Evolutionary conservation across 2,888 invertebrate genomes (phyloP), one percentile per base, ranked within the genome.

Genomic region (Gnatocerus cornutus): DNA sequence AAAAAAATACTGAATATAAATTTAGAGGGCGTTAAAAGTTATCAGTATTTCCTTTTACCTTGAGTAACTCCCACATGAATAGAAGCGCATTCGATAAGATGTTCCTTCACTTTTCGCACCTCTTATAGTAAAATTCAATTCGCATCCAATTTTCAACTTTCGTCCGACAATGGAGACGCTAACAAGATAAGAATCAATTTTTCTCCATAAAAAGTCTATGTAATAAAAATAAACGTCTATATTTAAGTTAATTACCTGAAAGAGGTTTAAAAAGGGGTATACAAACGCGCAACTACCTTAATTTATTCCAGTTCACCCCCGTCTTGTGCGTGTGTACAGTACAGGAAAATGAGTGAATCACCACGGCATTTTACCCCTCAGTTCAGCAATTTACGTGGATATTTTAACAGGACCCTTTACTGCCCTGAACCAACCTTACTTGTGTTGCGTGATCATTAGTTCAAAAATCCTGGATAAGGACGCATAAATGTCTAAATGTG

Each of bases 81-180:
- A 72, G 74, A 74, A 77, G 74, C 77, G 69, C 71, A 69, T 16
- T 46, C 43, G 61, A 61, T 68, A 70, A 74, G 73, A 69, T 68
- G 72, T 65, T 72, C 65, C 66, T 71, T 71, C 74, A 73, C 74
- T 75, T 77, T 76, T 73, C 77, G 71, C 74, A 71, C 71, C 71
- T 71, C 73, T 71, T 74, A 73, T 71, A 72, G 71, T 74, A 75
- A 77, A 77, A 79, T 82, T 82, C 82, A 80, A 82, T 83, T 83
- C 82, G 83, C 77, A 81, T 83, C 81, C 83, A 83, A 83, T 83
- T 83, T 83, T 77, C 79, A 78, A 81, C 80, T 80, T 81, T 80
- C 77, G 75, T 74, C 74, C 77, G 80, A 82, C 82, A 83, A 82
- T 82, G 79, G 78, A 69, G 55, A 66, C 74, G 63, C 76, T 78